phyloP scores from a whole-genome alignment of 2,888 invertebrate genomes.

The Nomada hirtipes region DNA sequence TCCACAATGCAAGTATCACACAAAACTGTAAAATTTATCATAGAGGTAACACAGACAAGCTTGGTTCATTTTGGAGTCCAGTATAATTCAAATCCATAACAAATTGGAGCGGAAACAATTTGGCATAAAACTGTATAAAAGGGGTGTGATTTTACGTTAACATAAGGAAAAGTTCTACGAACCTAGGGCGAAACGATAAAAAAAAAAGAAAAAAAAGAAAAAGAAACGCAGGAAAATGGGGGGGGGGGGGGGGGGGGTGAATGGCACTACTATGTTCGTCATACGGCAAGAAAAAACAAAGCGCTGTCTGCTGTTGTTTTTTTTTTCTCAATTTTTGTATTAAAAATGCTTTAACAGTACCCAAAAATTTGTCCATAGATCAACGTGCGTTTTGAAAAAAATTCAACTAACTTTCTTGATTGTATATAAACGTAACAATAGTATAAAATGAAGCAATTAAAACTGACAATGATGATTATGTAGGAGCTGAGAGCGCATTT shows the following conservation, averaged over 20 bases:
- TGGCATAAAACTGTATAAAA: constrained; percentile 38
- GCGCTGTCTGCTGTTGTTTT: constrained; percentile 53
- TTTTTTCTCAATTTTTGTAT: constrained; percentile 77
- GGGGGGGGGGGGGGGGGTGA: not conserved
- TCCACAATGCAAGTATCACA: not conserved
- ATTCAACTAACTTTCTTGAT: constrained; percentile 73
- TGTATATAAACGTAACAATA: constrained; percentile 80
- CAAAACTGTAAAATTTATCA: not conserved
- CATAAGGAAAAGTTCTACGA: constrained; percentile 22
- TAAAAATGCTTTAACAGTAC: constrained; percentile 81
- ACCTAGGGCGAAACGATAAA: constrained; percentile 8
- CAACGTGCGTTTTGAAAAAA: constrained; percentile 75
- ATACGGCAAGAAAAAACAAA: constrained; percentile 43
- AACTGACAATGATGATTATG: constrained; percentile 67
- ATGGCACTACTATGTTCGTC: constrained; percentile 17
- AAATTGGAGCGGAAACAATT: constrained; percentile 35
- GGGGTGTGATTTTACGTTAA: constrained; percentile 10
- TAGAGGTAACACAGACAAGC: constrained; percentile 20
- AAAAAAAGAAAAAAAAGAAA: not conserved
- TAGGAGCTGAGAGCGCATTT: constrained; percentile 39
- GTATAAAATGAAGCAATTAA: constrained; percentile 78
- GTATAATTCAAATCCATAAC: constrained; percentile 39
- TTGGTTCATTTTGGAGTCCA: constrained; percentile 22
- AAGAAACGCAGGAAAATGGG: not conserved
- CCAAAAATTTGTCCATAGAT: constrained; percentile 78